phyloP scores from a whole-genome alignment of 2,888 invertebrate species.

The Scaptomyza cyrtandrae region DNA sequence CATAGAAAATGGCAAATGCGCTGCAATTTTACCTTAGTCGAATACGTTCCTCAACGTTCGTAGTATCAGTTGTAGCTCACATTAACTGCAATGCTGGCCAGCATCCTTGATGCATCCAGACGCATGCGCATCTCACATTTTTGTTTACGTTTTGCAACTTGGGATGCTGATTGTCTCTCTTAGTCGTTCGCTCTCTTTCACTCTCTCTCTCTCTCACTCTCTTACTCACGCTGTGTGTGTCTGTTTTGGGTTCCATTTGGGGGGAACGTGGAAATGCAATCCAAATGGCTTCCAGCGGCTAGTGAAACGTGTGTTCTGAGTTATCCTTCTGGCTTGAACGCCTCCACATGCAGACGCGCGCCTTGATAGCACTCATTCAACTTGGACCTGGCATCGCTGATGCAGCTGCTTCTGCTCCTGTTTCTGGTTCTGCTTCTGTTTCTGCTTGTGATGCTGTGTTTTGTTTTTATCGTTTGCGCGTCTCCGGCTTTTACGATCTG shows the following conservation, averaged over 20 bases:
- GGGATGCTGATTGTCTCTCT: constrained; percentile 35
- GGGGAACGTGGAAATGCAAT: constrained; percentile 38
- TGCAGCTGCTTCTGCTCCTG: constrained; percentile 56
- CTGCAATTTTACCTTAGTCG: constrained; percentile 12
- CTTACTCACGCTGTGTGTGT: too few species aligned
- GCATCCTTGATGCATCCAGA: constrained; percentile 12
- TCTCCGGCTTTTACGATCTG: constrained; percentile 52
- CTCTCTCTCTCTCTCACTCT: constrained; percentile 12
- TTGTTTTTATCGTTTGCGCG: constrained; percentile 48
- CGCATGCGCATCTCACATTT: constrained; percentile 55
- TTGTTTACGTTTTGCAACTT: constrained; percentile 60
- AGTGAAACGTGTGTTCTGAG: constrained; percentile 32
- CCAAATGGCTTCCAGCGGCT: constrained; percentile 38
- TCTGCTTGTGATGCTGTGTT: constrained; percentile 12
- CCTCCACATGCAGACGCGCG: constrained; percentile 64
- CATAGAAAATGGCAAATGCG: constrained; percentile 52
- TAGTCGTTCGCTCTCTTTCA: not conserved
- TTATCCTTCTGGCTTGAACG: constrained; percentile 43
- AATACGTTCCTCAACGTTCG: constrained; percentile 2
- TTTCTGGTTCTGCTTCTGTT: not conserved
- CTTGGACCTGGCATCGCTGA: constrained; percentile 69
- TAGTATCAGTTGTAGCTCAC: constrained; percentile 14
- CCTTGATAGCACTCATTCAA: constrained; percentile 64
- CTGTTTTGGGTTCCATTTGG: constrained; percentile 25
- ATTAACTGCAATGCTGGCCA: constrained; percentile 12